Evolutionary conservation across 2,888 invertebrate genomes (phyloP), one percentile per base, ranked within the genome.

Genomic region (Linnaemya tessellans): DNA sequence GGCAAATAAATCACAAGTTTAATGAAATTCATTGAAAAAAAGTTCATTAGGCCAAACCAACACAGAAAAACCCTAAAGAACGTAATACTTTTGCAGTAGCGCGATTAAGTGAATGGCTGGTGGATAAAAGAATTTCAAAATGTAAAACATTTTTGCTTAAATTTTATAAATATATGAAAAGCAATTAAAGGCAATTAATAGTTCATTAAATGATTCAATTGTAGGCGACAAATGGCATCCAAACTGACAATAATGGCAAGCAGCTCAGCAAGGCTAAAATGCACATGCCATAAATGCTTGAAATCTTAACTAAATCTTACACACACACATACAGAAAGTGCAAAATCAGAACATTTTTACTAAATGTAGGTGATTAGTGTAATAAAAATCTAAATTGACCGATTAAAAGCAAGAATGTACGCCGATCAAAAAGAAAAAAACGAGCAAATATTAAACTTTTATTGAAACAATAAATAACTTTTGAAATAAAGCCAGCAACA

Each of bases 381-480:
- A 75, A 82, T 79, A 82, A 85, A 74, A 80, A 75, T 82, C 79
- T 60, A 75, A 85, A 85, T 82, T 82, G 82, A 65, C 70, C 85
- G 85, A 64, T 80, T 82, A 80, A 85, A 64, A 82, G 71, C 79
- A 82, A 71, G 43, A 64, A 62, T 71, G 74, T 75, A 56, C 75
- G 67, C 35, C 70, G 64, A 71, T 49, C 70, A 64, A 56, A 25
- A 18, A 38, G 35, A 70, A 74, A 77, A 74, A 80, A 70, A 70
- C 20, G 11, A 54, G 41, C 65, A 18, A 54, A 75, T 82, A 85
- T 85, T 82, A 75, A 71, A 82, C 62, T 85, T 85, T 82, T 85
- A 82, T 85, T 85, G 79, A 82, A 82, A 85, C 71, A 82, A 85
- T 85, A 85, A 85, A 85, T 80, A 71, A 85, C 79, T 56, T 75